These are phyloP conservation scores for Idaea biselata DNA, from an alignment of 2,888 invertebrate genomes.

Conservation along the genomic window DNA sequence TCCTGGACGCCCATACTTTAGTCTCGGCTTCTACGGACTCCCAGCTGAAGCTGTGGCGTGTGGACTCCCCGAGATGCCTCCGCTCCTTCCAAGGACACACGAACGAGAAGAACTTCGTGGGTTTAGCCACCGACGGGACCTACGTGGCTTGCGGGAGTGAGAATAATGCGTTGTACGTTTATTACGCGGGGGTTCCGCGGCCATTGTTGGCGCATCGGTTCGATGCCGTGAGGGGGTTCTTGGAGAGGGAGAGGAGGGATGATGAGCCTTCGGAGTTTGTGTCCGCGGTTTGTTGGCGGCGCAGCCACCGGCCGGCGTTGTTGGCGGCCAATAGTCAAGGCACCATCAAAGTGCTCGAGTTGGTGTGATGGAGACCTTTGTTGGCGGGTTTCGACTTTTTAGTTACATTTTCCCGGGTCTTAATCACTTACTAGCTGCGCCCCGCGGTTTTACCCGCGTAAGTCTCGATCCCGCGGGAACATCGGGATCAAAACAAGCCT, in stretches of 20 bases:
- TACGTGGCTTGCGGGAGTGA: slow-evolving; percentile 97
- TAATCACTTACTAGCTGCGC: too few relatives aligned
- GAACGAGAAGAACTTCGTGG: slow-evolving; percentile 98
- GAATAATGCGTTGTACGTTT: slow-evolving; percentile 95
- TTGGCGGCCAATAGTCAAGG: slow-evolving; percentile 97
- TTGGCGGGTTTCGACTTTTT: too few relatives aligned
- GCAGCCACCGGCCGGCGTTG: slow-evolving; percentile 86
- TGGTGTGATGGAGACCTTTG: slow-evolving; percentile 79
- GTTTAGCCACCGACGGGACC: slow-evolving; percentile 92
- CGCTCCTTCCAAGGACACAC: slow-evolving; percentile 94
- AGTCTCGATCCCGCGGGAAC: too few relatives aligned
- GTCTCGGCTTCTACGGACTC: slow-evolving; percentile 89
- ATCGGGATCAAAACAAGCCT: too few relatives aligned
- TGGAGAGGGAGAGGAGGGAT: slow-evolving; percentile 89
- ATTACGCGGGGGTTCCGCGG: slow-evolving; percentile 93
- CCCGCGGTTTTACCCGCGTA: too few relatives aligned
- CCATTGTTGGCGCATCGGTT: slow-evolving; percentile 93
- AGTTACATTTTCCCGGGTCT: too few relatives aligned
- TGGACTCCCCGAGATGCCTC: slow-evolving; percentile 88
- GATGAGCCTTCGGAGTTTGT: slow-evolving; percentile 96
- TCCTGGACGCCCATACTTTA: slow-evolving; percentile 92
- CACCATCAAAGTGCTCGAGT: slow-evolving; percentile 92
- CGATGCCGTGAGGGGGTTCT: slow-evolving; percentile 88
- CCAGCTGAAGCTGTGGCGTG: slow-evolving; percentile 87
- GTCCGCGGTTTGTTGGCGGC: slow-evolving; percentile 96